Base-by-base conservation (phyloP, 1,140 invertebrate genomes). In the Pseudomyrmex concolor region DNA sequence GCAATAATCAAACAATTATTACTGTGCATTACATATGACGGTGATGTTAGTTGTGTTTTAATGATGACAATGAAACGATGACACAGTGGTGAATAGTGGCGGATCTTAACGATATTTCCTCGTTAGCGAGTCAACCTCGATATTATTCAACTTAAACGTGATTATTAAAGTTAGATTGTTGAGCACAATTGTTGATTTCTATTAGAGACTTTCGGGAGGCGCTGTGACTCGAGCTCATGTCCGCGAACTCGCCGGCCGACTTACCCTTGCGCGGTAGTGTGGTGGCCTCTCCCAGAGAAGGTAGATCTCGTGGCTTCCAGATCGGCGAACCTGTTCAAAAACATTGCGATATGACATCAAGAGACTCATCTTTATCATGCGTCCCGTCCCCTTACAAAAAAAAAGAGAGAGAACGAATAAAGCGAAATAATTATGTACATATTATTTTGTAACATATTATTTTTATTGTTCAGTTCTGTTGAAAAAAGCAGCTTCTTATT, bases 91-190 rank as follows among this genome's bases (percentile, higher is more conserved):
- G 34, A 34, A 66, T 60, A 66, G 34, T 77, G 19, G 72, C 72
- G 74, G 80, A 88, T 85, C 76, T 72, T 88, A 88, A 82, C 59
- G 60, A 60, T 77, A 74, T 80, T 84, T 68, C 43, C 84, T 84
- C 50, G 63, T 85, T 85, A 88, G 67, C 80, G 78, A 78, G 68
- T 89, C 84, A 83, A 77, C 84, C 78, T 87, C 83, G 80, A 50
- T 83, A 63, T 83, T 82, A 84, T 84, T 76, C 73, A 92, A 93
- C 86, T 94, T 94, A 94, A 91, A 94, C 88, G 78, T 94, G 93
- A 91, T 94, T 94, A 92, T 94, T 94, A 93, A 94, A 94, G 87
- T 92, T 94, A 91, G 93, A 92, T 93, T 93, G 93, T 92, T 94
- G 94, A 92, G 91, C 93, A 93, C 91, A 92, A 90, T 93, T 92